Percentiles rank a stretch among this genome's conserved stretches.
phyloP scores from a whole-genome alignment of 2,113 vertebrate species.

The Ochotona curzoniae region DNA sequence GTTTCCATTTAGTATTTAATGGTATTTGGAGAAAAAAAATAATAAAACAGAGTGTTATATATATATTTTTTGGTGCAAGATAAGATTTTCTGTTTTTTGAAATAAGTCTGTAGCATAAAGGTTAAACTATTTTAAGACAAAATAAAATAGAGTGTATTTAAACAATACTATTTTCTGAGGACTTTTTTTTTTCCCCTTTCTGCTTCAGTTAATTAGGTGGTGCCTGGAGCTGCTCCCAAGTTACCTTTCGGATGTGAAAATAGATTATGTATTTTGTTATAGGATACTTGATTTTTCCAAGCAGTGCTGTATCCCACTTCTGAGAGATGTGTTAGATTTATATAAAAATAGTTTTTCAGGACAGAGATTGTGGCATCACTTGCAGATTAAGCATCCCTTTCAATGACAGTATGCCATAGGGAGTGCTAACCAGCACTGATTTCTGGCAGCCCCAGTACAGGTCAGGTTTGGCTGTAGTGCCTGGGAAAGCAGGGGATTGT shows the following conservation, averaged over 20 bases:
- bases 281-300: constrained; percentile 18
- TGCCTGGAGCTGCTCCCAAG: constrained; percentile 41
- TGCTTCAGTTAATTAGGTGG: constrained; percentile 44
- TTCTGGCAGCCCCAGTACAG: no score
- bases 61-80: constrained; percentile 91
- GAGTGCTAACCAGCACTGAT: no score
- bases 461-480: no score
- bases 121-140: constrained; percentile 97
- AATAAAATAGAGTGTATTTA: constrained; percentile 98
- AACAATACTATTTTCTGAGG: constrained; percentile 85
- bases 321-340: constrained; percentile 35
- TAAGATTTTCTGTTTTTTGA: constrained; percentile 94
- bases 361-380: no score
- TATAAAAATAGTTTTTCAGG: constrained; percentile 20
- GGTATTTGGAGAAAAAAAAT: constrained; percentile 89
- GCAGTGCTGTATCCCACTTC: background rate
- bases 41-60: constrained; percentile 91
- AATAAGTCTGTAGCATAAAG: constrained; percentile 98
- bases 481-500: no score
- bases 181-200: constrained; percentile 68
- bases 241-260: constrained; percentile 24
- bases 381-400: no score
- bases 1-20: constrained; percentile 94
- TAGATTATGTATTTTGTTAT: constrained; percentile 42
- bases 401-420: no score